These are phyloP conservation scores for Istiophorus platypterus DNA, from an alignment of 2,113 vertebrate species.

Conservation along the genomic window DNA sequence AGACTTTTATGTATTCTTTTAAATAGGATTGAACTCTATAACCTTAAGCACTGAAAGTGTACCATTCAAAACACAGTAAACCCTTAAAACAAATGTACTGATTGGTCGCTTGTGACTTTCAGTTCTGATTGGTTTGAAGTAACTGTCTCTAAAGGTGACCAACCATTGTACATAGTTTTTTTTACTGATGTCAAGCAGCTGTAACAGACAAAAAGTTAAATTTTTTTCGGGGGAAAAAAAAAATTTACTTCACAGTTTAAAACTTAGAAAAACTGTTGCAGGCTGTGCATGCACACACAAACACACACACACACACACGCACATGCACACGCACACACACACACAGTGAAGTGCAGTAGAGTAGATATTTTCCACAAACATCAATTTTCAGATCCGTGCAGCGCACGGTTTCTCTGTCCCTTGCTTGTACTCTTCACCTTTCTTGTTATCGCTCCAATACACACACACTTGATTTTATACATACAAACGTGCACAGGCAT, in stretches of 20 bases:
- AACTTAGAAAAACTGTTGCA: constrained; percentile 12
- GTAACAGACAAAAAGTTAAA: neutral
- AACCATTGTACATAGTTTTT: neutral
- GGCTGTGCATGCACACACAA: neutral
- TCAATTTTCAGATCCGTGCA: constrained; percentile 27
- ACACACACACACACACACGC: neutral
- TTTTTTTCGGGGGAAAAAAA: neutral
- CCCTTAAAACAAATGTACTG: neutral
- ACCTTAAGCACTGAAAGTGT: neutral
- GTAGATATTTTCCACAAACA: constrained; percentile 29
- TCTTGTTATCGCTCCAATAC: constrained; percentile 26
- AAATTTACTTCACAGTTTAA: neutral
- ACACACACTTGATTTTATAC: constrained; percentile 36
- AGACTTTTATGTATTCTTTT: neutral
- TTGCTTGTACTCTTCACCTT: constrained; percentile 9
- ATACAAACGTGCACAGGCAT: neutral
- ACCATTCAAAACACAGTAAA: neutral
- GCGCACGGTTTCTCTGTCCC: neutral
- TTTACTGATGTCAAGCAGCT: neutral
- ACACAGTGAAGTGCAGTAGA: constrained; percentile 24
- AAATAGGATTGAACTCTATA: neutral
- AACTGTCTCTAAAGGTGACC: neutral
- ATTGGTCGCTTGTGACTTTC: neutral
- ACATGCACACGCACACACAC: neutral
- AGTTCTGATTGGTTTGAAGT: neutral